A percentile compares a stretch with the other conserved stretches of the same genome.
These are phyloP conservation scores for Polypedilum vanderplanki DNA, from an alignment of 1,140 invertebrate genomes.

Conservation along the genomic window DNA sequence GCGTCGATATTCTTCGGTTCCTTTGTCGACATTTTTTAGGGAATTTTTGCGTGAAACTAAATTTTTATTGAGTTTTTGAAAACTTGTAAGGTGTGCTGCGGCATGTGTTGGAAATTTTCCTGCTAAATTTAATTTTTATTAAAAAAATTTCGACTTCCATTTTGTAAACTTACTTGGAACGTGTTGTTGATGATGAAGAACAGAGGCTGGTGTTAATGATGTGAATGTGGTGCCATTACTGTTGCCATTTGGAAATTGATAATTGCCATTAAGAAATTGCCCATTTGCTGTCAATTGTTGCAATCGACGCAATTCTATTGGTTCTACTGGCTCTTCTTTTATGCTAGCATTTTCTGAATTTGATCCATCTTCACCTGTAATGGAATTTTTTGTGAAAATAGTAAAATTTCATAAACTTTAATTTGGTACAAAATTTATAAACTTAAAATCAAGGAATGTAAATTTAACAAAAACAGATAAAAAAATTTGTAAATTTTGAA, in stretches of 20 bases:
- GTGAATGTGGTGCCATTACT: conserved; percentile 54
- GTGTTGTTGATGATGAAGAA: conserved; percentile 47
- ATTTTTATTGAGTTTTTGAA: conserved; percentile 40
- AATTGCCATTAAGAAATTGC: conserved; percentile 42
- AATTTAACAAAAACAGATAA: too few species aligned
- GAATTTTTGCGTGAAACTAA: conserved; percentile 52
- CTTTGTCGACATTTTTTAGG: conserved; percentile 77
- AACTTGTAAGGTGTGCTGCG: conserved; percentile 37
- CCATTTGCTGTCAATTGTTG: conserved; percentile 44
- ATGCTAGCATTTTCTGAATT: conserved; percentile 59
- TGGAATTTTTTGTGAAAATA: too few species aligned
- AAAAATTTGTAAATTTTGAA: too few species aligned
- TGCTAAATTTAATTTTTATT: background rate
- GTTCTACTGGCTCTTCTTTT: conserved; percentile 76
- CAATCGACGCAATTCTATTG: conserved; percentile 59
- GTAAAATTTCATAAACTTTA: too few species aligned
- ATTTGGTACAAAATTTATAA: too few species aligned
- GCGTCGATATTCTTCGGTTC: conserved; percentile 86
- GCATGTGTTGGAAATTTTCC: conserved; percentile 39
- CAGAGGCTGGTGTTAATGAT: conserved; percentile 58
- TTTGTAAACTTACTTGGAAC: conserved; percentile 31
- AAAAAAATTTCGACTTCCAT: background rate
- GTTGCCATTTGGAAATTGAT: conserved; percentile 43
- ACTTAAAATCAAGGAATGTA: too few species aligned
- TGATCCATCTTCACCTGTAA: conserved; percentile 37